Base-by-base conservation (phyloP, 2,113 vertebrate genomes). In the Lampris megalopsis region DNA sequence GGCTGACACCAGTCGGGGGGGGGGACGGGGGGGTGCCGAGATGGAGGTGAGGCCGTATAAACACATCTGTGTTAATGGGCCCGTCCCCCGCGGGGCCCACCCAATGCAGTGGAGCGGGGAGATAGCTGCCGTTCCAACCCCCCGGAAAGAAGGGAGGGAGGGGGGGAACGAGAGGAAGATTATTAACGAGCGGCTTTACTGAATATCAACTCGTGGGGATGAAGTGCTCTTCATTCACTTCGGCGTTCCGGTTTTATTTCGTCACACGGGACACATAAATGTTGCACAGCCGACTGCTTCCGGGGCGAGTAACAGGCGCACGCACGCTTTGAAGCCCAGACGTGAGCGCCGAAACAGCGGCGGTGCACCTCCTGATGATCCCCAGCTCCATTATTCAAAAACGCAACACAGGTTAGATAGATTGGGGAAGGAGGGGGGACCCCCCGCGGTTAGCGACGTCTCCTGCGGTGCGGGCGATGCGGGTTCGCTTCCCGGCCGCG, bases 41-140 rank as follows among this genome's bases (percentile, higher is more conserved):
- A 91, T 87, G 84, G 77, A 79, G 88, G 84, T 76, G 86, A 89
- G 71, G 61, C 78, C 70, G 73, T 68, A 81, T 80, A 90, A 91
- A 91, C 89, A 88, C 69, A 87, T 68, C 72, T 67, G 48, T 40
- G 57, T 81, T 90, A 91, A 92, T 88, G 82, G 75, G 78, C 75
- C 62, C 59, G 11, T 73, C 68, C 82, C 86, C 81, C 73, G 63
- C 73, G 63, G 69, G 81, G 74, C 79, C 66, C 37, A 56, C 81
- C 64, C 67, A 48, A 37, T 67, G 75, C 69, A 53, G 71, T 87
- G 81, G 82, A 64, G 79, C 80, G 66, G 60, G 56, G 61, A 83
- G 82, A 82, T 83, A 81, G 73, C 68, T 53, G 9, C 40, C 24
- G 80, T 79, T 76, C 64, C 71, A 78, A 63, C 71, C 54, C 73